Conservation (phyloP, 1,140 invertebrate genomes). For the Drosophila burlai region DNA sequence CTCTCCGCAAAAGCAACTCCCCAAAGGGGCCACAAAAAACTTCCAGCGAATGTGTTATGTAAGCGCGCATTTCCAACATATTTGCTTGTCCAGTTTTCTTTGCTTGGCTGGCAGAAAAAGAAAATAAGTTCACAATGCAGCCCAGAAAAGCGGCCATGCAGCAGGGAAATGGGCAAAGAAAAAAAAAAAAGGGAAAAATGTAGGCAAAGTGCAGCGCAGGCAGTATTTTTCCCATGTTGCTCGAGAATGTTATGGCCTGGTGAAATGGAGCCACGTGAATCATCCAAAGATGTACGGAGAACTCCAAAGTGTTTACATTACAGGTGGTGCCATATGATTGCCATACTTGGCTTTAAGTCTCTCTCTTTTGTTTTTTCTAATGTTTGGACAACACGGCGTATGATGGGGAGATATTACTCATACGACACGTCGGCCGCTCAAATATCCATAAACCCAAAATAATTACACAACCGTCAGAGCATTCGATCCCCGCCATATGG, state of each 20-base stretch:
- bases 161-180: constrained; percentile 7
- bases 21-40: constrained; percentile 45
- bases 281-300: constrained; percentile 35
- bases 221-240: constrained; percentile 7
- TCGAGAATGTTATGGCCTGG: constrained; percentile 19
- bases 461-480: constrained; percentile 17
- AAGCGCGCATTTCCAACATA: constrained; percentile 70
- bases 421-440: constrained; percentile 36
- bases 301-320: constrained; percentile 40
- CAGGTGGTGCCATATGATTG: constrained; percentile 19
- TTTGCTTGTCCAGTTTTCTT: constrained; percentile 50
- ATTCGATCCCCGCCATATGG: constrained; percentile 40
- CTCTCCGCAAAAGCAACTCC: constrained; percentile 32
- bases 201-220: constrained; percentile 37
- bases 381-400: constrained; percentile 30
- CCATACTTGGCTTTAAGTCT: constrained; percentile 10
- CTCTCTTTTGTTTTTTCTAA: neutral
- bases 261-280: constrained; percentile 45
- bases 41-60: constrained; percentile 63
- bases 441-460: constrained; percentile 41
- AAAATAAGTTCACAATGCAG: constrained; percentile 48
- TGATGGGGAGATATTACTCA: constrained; percentile 39
- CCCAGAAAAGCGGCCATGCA: constrained; percentile 35
- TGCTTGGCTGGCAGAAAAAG: constrained; percentile 64
- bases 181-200: constrained; percentile 18